These are phyloP conservation scores for Trichonephila inaurata DNA, from an alignment of 1,140 invertebrate species.

Conservation along the genomic window DNA sequence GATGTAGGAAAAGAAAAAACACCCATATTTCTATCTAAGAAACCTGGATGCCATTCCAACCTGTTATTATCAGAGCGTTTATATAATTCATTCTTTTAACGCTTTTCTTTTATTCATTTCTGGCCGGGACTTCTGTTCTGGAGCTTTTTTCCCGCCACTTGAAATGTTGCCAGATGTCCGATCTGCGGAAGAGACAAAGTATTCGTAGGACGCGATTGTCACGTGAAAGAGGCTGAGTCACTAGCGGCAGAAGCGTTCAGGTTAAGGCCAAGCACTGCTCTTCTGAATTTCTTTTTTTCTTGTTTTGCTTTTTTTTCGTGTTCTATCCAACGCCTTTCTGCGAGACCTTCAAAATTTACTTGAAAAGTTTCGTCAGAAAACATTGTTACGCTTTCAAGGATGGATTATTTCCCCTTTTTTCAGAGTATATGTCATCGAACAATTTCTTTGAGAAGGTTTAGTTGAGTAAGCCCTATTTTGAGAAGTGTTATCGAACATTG, in stretches of 20 bases:
- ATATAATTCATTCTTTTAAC: background rate
- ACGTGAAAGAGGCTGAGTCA: background rate
- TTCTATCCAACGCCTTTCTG: background rate
- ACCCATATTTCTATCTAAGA: background rate
- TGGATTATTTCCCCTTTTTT: background rate
- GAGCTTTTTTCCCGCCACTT: slow-evolving; percentile 25
- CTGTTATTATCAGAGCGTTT: background rate
- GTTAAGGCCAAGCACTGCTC: background rate
- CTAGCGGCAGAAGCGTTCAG: background rate
- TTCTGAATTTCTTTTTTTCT: background rate
- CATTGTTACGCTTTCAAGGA: background rate
- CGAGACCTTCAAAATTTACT: background rate
- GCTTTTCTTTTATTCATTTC: background rate
- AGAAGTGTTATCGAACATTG: slow-evolving; percentile 1
- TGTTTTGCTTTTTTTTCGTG: background rate
- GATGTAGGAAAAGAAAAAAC: background rate
- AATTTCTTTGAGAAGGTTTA: background rate
- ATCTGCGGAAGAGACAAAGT: background rate
- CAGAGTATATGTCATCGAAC: background rate
- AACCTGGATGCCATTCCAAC: background rate
- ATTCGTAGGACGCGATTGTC: background rate
- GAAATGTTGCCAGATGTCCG: slow-evolving; percentile 11
- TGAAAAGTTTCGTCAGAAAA: background rate
- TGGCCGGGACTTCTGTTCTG: background rate
- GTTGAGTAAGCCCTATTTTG: background rate